Evolutionary conservation across 2,888 invertebrate genomes (phyloP), one percentile per base, ranked within the genome.

Genomic region (Poecilobothrus nobilitatus): DNA sequence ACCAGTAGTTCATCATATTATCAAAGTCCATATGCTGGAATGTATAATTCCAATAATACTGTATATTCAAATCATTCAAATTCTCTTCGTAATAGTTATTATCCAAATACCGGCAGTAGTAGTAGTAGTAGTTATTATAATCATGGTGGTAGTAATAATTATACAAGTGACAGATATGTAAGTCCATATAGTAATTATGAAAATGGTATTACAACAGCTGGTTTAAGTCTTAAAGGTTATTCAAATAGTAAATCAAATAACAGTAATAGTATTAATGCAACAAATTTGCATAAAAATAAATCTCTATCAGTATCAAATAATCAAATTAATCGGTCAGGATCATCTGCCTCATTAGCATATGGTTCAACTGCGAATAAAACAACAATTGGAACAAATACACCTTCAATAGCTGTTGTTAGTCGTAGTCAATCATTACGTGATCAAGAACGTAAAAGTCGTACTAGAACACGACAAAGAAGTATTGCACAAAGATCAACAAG

Each of bases 401-500:
- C 76, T 71, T 76, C 79, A 68, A 76, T 37, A 20, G 75, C 73
- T 67, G 65, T 78, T 72, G 77, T 79, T 70, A 79, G 75, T 71
- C 82, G 80, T 71, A 83, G 79, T 72, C 81, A 77, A 75, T 83
- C 82, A 18, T 71, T 82, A 69, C 77, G 80, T 37, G 81, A 80
- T 72, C 82, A 81, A 70, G 83, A 84, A 67, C 81, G 83, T 65
- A 81, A 82, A 69, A 80, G 80, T 12, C 77, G 82, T 21, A 80
- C 77, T 70, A 78, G 81, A 21, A 79, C 79, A 41, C 76, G 80
- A 67, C 79, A 78, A 6, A 77, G 78, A 66, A 79, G 78, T 41
- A 78, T 79, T 7, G 79, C 79, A 0, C 78, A 80, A 70, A 83
- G 88, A 68, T 88, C 88, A 4, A 79, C 87, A 70, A 89, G 89